Evolutionary conservation across 2,797 vertebrate species (phyloP).

Genomic region (Pseudochirops cupreus): DNA sequence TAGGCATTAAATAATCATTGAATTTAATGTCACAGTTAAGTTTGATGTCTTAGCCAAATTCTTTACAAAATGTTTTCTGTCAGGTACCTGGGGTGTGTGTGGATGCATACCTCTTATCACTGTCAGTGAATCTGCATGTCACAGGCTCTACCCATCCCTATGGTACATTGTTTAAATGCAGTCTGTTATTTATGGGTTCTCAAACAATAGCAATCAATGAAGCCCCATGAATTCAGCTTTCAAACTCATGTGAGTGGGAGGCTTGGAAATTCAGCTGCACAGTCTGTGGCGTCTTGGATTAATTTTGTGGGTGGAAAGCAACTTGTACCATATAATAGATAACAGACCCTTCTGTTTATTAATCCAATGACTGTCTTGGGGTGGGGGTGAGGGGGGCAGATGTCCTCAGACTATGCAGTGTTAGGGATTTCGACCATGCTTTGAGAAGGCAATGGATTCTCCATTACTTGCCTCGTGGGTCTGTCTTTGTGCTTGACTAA

Average conservation of each 20-base stretch:
- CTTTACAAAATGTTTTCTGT: background rate
- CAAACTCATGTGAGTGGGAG: background rate
- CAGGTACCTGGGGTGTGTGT: background rate
- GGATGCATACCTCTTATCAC: background rate
- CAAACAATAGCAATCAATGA: background rate
- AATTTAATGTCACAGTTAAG: background rate
- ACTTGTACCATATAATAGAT: background rate
- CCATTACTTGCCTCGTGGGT: conserved; percentile 30
- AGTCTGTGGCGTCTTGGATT: background rate
- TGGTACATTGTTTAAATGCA: conserved; percentile 2
- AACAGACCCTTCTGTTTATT: conserved; percentile 17
- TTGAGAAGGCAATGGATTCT: background rate
- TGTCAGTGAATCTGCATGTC: background rate
- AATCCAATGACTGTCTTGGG: background rate
- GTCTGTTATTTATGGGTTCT: conserved; percentile 33
- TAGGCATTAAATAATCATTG: background rate
- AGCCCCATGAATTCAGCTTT: conserved; percentile 2
- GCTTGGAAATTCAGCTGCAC: background rate
- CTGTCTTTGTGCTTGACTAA: conserved; percentile 27
- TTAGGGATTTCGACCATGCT: background rate
- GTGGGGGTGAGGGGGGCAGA: too few species aligned
- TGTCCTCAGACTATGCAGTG: background rate
- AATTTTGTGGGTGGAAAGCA: conserved; percentile 1
- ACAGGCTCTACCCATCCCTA: background rate
- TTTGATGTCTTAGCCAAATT: background rate